These are phyloP conservation scores for Casuarius casuarius DNA, from an alignment of 2,113 vertebrate genomes.

Conservation along the genomic window DNA sequence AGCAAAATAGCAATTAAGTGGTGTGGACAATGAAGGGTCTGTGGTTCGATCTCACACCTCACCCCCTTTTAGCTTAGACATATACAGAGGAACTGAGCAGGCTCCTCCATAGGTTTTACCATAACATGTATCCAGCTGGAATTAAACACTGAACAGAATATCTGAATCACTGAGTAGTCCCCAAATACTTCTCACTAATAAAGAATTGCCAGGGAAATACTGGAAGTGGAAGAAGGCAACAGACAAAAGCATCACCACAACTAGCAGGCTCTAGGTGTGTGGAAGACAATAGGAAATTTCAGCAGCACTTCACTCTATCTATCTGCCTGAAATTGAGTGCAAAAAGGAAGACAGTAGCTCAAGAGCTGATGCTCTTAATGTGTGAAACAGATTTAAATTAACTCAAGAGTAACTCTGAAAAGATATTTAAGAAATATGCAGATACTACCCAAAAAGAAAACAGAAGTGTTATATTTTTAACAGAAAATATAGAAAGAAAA, in stretches of 20 bases:
- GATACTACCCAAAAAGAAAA: background rate
- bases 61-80: background rate
- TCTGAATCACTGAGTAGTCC: background rate
- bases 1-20: background rate
- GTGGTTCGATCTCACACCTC: rapidly evolving
- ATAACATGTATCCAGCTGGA: background rate
- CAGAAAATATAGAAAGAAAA: background rate
- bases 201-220: background rate
- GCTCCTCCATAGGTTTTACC: background rate
- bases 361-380: background rate
- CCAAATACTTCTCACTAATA: background rate
- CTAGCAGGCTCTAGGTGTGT: background rate
- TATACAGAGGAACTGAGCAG: background rate
- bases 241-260: background rate
- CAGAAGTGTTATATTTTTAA: background rate
- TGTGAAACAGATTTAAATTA: background rate
- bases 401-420: background rate
- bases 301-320: background rate
- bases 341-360: background rate
- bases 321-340: background rate
- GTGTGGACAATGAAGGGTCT: background rate
- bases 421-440: background rate
- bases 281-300: background rate
- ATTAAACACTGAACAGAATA: background rate
- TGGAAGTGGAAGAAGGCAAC: background rate